phyloP scores from a whole-genome alignment of 1,140 invertebrate genomes.

The Drosophila auraria region DNA sequence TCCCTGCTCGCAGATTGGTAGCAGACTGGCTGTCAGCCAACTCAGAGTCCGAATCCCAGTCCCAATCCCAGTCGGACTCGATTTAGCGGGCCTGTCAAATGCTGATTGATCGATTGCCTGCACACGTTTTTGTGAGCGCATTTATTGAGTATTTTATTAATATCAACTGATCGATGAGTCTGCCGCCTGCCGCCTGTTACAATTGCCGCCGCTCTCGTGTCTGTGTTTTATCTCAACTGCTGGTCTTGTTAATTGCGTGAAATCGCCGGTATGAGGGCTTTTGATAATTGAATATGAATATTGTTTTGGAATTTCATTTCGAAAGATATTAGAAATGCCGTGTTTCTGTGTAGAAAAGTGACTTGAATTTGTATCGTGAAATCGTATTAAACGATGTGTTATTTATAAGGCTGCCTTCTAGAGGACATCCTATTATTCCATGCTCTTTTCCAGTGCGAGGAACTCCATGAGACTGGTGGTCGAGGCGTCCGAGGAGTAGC shows the following conservation, averaged over 20 bases:
- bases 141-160: conserved; percentile 84
- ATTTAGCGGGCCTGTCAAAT: conserved; percentile 75
- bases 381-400: too few relatives aligned
- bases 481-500: background rate
- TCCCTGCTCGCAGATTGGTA: conserved; percentile 73
- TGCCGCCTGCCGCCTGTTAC: conserved; percentile 22
- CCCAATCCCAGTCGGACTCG: conserved; percentile 1
- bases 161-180: conserved; percentile 80
- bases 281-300: background rate
- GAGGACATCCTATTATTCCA: too few relatives aligned
- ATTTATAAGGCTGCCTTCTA: too few relatives aligned
- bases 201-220: conserved; percentile 12
- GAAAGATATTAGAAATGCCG: too few relatives aligned
- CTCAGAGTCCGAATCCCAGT: conserved; percentile 5
- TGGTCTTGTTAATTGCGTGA: conserved; percentile 40
- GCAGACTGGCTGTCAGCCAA: conserved; percentile 75
- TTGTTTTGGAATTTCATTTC: too few relatives aligned
- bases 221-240: conserved; percentile 1
- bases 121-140: conserved; percentile 82
- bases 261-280: background rate
- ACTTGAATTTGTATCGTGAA: too few relatives aligned
- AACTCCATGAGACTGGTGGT: background rate
- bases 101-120: conserved; percentile 84
- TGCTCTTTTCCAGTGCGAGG: background rate
- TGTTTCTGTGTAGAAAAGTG: too few relatives aligned